Conservation (phyloP, 1,140 invertebrate species). For the Cydia amplana region DNA sequence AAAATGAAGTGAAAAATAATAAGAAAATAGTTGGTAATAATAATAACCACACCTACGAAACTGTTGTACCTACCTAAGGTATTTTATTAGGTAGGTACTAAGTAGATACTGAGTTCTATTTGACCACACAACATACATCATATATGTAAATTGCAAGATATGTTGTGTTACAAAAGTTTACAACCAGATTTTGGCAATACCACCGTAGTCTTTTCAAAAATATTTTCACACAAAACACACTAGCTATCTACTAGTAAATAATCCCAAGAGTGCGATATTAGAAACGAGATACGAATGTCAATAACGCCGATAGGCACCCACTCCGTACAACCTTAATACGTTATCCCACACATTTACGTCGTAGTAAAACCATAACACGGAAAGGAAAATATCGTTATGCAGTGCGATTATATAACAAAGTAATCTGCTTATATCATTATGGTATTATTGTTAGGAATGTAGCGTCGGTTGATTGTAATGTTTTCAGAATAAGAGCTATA, state of each 20-base stretch:
- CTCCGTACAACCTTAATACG: slow-evolving; percentile 12
- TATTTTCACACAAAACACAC: neutral
- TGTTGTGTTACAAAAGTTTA: neutral
- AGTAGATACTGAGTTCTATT: too few species aligned
- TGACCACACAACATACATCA: too few species aligned
- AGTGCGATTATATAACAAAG: neutral
- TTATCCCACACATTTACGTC: slow-evolving; percentile 6
- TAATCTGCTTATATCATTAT: slow-evolving; percentile 1
- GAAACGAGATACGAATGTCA: slow-evolving; percentile 17
- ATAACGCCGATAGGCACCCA: neutral
- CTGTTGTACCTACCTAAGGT: too few species aligned
- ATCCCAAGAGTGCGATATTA: neutral
- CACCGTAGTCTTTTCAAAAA: neutral
- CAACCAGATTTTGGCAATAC: neutral
- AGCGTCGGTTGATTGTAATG: neutral
- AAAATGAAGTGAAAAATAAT: too few species aligned
- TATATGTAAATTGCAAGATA: too few species aligned
- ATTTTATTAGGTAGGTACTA: too few species aligned
- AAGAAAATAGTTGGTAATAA: too few species aligned
- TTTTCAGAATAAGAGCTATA: neutral
- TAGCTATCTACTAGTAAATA: neutral
- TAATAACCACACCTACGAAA: too few species aligned
- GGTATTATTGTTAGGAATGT: neutral
- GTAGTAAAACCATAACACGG: slow-evolving; percentile 1
- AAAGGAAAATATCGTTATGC: neutral